These are phyloP conservation scores for Odocoileus hemionus DNA, from an alignment of 2,113 vertebrate species.

Conservation along the genomic window DNA sequence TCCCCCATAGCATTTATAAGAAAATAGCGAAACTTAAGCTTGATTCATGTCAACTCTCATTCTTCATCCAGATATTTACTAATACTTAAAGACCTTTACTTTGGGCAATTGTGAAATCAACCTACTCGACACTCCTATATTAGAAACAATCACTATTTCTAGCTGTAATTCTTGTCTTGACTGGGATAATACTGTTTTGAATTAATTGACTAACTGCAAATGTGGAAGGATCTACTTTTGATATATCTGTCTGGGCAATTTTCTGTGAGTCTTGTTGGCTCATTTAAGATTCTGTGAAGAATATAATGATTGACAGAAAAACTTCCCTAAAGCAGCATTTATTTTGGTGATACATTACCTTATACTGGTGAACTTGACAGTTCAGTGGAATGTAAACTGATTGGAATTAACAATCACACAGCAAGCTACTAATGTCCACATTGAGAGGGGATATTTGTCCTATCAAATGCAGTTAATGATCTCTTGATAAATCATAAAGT, in stretches of 20 bases:
- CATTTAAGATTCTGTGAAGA: conserved; percentile 67
- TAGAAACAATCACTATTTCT: conserved; percentile 44
- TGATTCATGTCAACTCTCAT: background rate
- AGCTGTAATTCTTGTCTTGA: conserved; percentile 44
- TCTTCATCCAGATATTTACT: background rate
- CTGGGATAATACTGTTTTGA: conserved; percentile 51
- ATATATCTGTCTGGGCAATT: conserved; percentile 55
- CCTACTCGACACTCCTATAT: background rate
- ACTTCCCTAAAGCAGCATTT: conserved; percentile 59
- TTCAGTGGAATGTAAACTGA: conserved; percentile 61
- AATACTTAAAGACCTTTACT: conserved; percentile 1
- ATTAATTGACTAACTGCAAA: conserved; percentile 60
- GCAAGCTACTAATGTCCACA: conserved; percentile 43
- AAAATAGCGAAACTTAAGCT: conserved; percentile 7
- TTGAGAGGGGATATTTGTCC: conserved; percentile 27
- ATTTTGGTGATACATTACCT: conserved; percentile 58
- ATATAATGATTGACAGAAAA: conserved; percentile 67
- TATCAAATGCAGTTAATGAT: conserved; percentile 57
- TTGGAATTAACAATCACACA: conserved; percentile 62
- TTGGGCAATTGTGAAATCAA: conserved; percentile 28
- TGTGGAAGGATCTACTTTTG: conserved; percentile 50
- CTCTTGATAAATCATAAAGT: conserved; percentile 52
- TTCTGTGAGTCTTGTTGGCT: conserved; percentile 48
- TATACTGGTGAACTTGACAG: conserved; percentile 59
- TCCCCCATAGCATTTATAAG: background rate